A percentile compares a stretch with the other conserved stretches of the same genome.
Conservation (phyloP, 2,113 vertebrate species). For the Corythornis vintsioides region DNA sequence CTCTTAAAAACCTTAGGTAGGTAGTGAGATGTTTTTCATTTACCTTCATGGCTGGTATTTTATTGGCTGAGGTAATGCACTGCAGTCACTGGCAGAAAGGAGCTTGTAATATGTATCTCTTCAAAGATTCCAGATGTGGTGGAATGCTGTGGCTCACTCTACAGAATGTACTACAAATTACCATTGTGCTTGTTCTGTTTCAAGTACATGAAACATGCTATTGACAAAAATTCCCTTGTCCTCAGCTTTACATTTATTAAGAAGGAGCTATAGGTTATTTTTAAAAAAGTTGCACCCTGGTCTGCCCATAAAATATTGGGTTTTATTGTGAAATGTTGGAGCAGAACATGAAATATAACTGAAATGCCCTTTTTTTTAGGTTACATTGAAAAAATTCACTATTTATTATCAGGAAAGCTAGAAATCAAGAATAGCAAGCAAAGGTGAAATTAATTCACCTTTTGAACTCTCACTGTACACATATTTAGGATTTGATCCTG, state of each 20-base stretch:
- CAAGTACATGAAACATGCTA: no score
- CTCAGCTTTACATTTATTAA: no score
- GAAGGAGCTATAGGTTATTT: neutral
- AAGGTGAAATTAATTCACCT: slow-evolving; percentile 27
- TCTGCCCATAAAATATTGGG: neutral
- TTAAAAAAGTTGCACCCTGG: neutral
- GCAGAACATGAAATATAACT: neutral
- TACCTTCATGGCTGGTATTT: no score
- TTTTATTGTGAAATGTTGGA: neutral
- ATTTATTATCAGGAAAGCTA: neutral
- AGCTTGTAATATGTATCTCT: no score
- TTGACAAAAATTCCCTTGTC: no score
- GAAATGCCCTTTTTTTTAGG: neutral
- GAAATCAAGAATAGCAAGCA: neutral
- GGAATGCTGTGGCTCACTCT: no score
- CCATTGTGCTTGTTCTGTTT: no score
- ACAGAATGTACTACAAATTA: no score
- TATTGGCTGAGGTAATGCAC: no score
- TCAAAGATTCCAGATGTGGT: no score
- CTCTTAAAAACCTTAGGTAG: neutral
- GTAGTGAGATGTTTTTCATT: neutral
- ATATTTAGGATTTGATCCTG: slow-evolving; percentile 11
- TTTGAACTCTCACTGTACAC: slow-evolving; percentile 7
- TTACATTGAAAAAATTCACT: neutral
- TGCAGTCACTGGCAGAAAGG: no score